Base-by-base conservation (phyloP, 2,888 invertebrate species). In the Chloroclysta siterata region DNA sequence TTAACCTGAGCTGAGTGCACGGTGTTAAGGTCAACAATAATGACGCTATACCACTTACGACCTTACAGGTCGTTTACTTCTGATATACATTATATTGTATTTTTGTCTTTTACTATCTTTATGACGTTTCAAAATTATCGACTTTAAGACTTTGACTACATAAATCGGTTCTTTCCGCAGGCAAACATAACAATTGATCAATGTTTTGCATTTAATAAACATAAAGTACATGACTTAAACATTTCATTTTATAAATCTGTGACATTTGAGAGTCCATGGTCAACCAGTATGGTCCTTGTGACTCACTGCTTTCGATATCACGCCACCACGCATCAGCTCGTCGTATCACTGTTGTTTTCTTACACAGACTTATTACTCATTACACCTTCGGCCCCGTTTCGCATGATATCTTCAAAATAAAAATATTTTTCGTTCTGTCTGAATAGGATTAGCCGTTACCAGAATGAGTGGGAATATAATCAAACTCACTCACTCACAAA, bases 181-280 rank as follows among this genome's bases (percentile, higher is more conserved):
- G 17, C 11, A 36, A 46, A 46, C 42, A 22, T 22, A 55, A 55
- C 54, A 55, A 46, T 55, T 44, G 50, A 50, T 15, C 41, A 41
- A 48, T 46, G 22, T 4, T 47, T 8, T 61, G 51, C 36, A 55
- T 55, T 42, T 50, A 61, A 28, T 50, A 48, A 55, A 54, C 33
- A 60, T 53, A 41, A 29, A 50, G 7, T 39, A 39, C 36, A 39
- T 11, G 33, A 51, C 54, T 28, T 50, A 36, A 8, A 39, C 36
- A 36, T 39, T 39, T 51, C 22, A 33, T 56, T 57, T 51, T 46
- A 70, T 66, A 67, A 68, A 70, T 69, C 69, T 65, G 72, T 75
- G 78, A 74, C 71, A 77, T 80, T 81, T 79, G 72, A 76, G 72
- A 73, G 70, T 65, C 74, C 86, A 85, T 63, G 85, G 88, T 72